A percentile compares a stretch with the other conserved stretches of the same genome.
These are phyloP conservation scores for Nomada lathburiana DNA, from an alignment of 2,888 invertebrate genomes.

Conservation along the genomic window DNA sequence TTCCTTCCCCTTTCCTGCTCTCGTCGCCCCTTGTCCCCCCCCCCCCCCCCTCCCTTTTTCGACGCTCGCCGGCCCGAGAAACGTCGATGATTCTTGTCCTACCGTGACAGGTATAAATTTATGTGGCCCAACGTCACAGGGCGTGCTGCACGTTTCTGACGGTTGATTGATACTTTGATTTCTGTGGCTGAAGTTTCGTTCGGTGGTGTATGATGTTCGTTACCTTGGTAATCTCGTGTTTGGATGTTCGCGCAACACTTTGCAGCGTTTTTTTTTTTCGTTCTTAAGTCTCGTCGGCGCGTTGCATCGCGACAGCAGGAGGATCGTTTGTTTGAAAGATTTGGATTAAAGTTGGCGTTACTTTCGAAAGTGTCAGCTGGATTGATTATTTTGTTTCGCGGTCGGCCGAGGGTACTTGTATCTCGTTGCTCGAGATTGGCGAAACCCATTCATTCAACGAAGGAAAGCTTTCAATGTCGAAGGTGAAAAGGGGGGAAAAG, in stretches of 20 bases:
- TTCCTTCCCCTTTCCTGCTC: conserved; percentile 45
- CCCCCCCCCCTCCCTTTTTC: conserved; percentile 1
- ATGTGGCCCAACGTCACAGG: neutral
- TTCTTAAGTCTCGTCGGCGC: no score
- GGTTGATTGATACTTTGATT: conserved; percentile 16
- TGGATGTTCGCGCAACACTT: neutral
- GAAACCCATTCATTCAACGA: no score
- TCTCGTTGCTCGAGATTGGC: no score
- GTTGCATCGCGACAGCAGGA: no score
- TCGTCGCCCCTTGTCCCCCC: conserved; percentile 33
- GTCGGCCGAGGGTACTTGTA: no score
- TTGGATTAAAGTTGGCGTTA: no score
- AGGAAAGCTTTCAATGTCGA: no score
- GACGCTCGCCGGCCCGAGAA: conserved; percentile 13
- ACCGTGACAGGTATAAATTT: conserved; percentile 20
- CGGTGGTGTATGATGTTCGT: neutral
- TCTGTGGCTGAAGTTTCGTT: neutral
- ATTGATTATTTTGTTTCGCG: no score
- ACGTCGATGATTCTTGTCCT: conserved; percentile 37
- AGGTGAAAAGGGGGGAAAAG: no score
- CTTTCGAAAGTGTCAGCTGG: no score
- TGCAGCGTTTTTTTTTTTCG: no score
- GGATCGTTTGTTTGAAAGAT: no score
- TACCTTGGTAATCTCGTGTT: neutral
- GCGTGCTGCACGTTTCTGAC: neutral